Evolutionary conservation across 2,797 vertebrate species (phyloP), one percentile per base, ranked within the genome.

Genomic region (Acestrorhynchus altus): DNA sequence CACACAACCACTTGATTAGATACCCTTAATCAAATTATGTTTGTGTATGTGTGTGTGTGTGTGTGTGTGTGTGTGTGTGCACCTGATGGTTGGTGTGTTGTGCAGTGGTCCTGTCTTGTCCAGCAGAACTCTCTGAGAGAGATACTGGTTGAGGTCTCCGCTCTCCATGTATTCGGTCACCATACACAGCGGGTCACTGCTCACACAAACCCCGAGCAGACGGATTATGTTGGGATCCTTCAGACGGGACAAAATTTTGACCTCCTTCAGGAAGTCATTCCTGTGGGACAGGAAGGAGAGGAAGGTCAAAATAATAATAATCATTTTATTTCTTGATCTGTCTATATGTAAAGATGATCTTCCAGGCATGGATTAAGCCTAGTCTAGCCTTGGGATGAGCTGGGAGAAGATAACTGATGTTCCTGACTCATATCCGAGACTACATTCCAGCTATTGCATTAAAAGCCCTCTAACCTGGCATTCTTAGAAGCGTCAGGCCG

Each of bases 111-210:
- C 92, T 0, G 89, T 89, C 85, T 97, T 97, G 86, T 95, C 95
- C 81, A 95, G 93, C 72, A 97, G 91, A 77, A 94, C 94, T 1
- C 94, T 88, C 16, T 95, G 94, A 5, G 92, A 94, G 69, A 98
- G 93, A 84, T 97, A 97, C 88, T 97, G 96, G 89, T 98, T 97
- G 65, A 98, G 90, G 89, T 98, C 97, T 0, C 97, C 97, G 0
- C 96, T 95, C 89, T 97, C 96, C 97, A 98, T 98, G 90, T 98
- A 98, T 82, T 98, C 97, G 0, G 97, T 98, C 70, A 98, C 95
- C 96, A 98, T 98, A 73, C 96, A 97, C 64, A 98, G 92, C 0
- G 96, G 96, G 76, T 97, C 96, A 0, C 95, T 96, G 88, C 95
- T 95, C 86, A 96, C 94, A 40, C 96, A 97, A 84, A 97, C 96